Evolutionary conservation across 2,797 vertebrate genomes (phyloP).

Genomic region (Lepidocolaptes lacrymiger): DNA sequence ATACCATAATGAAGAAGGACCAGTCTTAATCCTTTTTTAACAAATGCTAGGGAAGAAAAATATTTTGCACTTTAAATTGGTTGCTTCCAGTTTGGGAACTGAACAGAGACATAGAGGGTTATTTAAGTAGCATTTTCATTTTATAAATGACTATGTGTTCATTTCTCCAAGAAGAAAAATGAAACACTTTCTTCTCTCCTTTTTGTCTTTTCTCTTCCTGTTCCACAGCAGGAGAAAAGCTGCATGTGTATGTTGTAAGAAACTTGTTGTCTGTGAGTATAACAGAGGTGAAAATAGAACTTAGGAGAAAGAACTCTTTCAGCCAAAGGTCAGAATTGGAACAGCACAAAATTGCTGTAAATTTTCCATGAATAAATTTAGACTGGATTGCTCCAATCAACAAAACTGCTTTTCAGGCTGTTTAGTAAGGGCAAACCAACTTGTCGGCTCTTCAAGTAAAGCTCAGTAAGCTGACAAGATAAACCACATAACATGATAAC

Average conservation of each 20-base stretch:
- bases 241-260: neutral
- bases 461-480: neutral
- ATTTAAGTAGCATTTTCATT: neutral
- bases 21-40: neutral
- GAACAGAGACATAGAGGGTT: neutral
- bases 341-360: neutral
- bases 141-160: neutral
- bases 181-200: neutral
- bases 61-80: neutral
- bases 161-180: neutral
- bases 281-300: neutral
- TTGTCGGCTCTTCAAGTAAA: neutral
- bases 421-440: neutral
- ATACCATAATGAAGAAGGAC: neutral
- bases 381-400: neutral
- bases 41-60: neutral
- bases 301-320: neutral
- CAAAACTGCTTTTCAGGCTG: neutral
- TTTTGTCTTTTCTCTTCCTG: neutral
- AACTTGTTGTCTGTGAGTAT: neutral
- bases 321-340: neutral
- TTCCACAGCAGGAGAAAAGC: neutral
- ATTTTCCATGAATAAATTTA: neutral
- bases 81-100: neutral
- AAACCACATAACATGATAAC: fast-evolving